phyloP scores from a whole-genome alignment of 92 coral and sea anemone genomes.

The Bergia sp. region DNA sequence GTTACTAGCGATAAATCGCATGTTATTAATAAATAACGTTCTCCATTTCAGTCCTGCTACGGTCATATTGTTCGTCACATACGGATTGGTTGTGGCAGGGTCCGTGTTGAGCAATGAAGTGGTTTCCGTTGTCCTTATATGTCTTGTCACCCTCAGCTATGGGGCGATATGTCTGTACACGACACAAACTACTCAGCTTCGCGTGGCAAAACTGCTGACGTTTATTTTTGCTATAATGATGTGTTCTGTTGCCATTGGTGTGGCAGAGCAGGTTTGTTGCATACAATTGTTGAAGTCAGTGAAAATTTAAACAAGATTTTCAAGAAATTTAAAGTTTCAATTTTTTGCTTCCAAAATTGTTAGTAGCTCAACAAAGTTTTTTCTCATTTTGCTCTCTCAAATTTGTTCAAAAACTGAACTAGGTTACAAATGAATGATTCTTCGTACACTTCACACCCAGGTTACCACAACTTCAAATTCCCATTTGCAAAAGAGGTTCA shows the following conservation, averaged over 20 bases:
- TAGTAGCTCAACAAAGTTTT: no score
- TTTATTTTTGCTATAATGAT: slow-evolving; percentile 66
- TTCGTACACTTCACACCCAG: no score
- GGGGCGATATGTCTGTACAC: slow-evolving; percentile 53
- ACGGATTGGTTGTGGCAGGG: slow-evolving; percentile 56
- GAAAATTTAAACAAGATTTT: no score
- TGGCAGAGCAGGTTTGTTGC: slow-evolving; percentile 56
- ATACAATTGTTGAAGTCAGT: no score
- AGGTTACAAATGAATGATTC: no score
- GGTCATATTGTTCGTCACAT: slow-evolving; percentile 60
- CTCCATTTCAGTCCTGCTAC: slow-evolving; percentile 56
- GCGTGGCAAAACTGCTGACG: slow-evolving; percentile 64
- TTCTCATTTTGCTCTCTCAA: no score
- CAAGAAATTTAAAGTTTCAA: background rate
- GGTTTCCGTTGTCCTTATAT: slow-evolving; percentile 31
- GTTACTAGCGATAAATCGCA: background rate
- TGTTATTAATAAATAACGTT: background rate
- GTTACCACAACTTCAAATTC: no score
- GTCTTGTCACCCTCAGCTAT: slow-evolving; percentile 35
- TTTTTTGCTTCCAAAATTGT: no score
- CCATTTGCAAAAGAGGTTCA: no score
- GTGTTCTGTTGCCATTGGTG: slow-evolving; percentile 65
- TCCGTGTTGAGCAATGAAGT: slow-evolving; percentile 40
- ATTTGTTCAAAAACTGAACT: no score
- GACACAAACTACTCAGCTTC: slow-evolving; percentile 55